These are phyloP conservation scores for Melanotaenia nigrans DNA, from an alignment of 2,797 vertebrate genomes.

Conservation along the genomic window DNA sequence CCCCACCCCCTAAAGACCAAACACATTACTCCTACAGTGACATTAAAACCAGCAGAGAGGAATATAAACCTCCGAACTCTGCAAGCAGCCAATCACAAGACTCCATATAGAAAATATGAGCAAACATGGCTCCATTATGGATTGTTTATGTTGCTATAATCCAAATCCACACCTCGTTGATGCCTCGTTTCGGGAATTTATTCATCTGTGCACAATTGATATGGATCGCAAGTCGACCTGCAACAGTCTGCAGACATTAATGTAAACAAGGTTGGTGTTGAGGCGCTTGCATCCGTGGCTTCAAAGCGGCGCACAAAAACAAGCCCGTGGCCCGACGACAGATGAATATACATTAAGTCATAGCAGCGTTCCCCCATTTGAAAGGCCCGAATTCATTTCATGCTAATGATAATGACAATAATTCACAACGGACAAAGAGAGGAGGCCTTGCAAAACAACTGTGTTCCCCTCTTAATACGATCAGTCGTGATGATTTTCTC, in stretches of 20 bases:
- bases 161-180: conserved; percentile 67
- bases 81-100: conserved; percentile 24
- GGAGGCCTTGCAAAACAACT: conserved; percentile 67
- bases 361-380: conserved; percentile 40
- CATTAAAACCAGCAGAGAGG: conserved; percentile 61
- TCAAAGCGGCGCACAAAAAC: conserved; percentile 55
- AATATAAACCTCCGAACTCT: conserved; percentile 35
- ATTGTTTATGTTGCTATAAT: conserved; percentile 57
- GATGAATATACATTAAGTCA: conserved; percentile 65
- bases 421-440: conserved; percentile 70
- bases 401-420: conserved; percentile 75
- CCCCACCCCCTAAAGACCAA: conserved; percentile 50
- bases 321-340: conserved; percentile 33
- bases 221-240: conserved; percentile 90
- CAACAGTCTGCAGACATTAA: conserved; percentile 86
- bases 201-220: conserved; percentile 89
- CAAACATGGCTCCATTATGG: conserved; percentile 45
- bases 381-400: conserved; percentile 71
- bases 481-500: conserved; percentile 75
- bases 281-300: conserved; percentile 77
- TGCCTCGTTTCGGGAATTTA: conserved; percentile 88
- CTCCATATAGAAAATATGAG: conserved; percentile 36
- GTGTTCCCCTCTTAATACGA: conserved; percentile 72
- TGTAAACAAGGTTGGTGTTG: conserved; percentile 88
- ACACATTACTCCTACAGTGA: conserved; percentile 52